Evolutionary conservation across 2,888 invertebrate species (phyloP).

Genomic region (Odontomyia ornata): DNA sequence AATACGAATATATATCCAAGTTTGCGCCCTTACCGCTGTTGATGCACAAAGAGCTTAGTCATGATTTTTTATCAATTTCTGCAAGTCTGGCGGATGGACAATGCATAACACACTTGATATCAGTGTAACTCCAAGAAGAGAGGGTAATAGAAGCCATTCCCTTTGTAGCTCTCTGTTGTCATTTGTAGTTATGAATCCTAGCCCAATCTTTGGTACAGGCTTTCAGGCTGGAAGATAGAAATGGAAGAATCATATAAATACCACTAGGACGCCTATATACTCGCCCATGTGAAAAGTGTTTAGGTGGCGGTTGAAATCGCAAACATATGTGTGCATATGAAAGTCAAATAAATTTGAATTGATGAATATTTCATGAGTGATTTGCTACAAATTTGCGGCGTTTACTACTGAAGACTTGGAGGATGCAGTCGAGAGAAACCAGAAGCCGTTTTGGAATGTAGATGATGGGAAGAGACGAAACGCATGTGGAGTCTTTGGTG

Average conservation of each 20-base stretch:
- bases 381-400: conserved; percentile 52
- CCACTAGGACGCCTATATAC: background rate
- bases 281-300: background rate
- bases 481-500: too few species aligned
- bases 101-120: background rate
- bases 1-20: background rate
- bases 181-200: background rate
- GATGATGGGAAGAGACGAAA: too few species aligned
- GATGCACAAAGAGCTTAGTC: background rate
- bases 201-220: conserved; percentile 1
- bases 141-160: background rate
- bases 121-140: too few species aligned
- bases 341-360: conserved; percentile 53
- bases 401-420: conserved; percentile 29
- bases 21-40: conserved; percentile 3
- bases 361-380: conserved; percentile 58
- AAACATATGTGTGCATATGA: conserved; percentile 32
- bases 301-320: background rate
- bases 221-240: background rate
- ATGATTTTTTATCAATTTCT: background rate
- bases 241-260: background rate
- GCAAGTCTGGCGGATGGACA: background rate
- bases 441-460: too few species aligned
- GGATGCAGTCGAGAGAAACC: too few species aligned
- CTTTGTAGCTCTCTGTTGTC: background rate